Evolutionary conservation across 2,797 vertebrate genomes (phyloP).

Genomic region (Periparus ater): DNA sequence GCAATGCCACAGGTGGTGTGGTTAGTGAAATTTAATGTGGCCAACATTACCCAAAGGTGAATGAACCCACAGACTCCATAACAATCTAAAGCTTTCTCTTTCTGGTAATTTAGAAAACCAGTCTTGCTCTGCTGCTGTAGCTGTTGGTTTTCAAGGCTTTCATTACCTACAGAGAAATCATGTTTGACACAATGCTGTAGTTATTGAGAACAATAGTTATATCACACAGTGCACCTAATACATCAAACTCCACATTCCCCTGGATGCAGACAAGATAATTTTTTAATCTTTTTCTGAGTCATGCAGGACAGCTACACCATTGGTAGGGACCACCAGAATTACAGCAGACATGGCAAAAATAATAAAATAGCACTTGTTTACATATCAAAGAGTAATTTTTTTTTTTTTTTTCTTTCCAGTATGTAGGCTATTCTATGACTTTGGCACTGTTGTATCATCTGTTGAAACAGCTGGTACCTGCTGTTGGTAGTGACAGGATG

Average conservation of each 20-base stretch:
- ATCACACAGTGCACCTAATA: background rate
- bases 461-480: background rate
- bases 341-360: background rate
- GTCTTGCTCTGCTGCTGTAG: background rate
- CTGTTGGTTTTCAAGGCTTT: conserved; percentile 28
- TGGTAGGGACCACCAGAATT: background rate
- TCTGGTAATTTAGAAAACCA: conserved; percentile 20
- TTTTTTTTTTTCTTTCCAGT: background rate
- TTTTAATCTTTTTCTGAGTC: conserved; percentile 6
- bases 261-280: conserved; percentile 1
- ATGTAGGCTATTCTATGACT: background rate
- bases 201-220: conserved; percentile 15
- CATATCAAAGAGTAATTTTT: background rate
- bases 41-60: conserved; percentile 6
- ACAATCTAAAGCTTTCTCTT: background rate
- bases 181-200: conserved; percentile 18
- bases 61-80: background rate
- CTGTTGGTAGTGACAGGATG: background rate
- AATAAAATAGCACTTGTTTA: background rate
- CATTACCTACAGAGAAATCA: conserved; percentile 24
- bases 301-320: background rate
- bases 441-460: background rate
- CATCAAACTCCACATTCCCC: background rate
- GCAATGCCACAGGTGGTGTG: background rate
- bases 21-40: background rate